Conservation (phyloP, 2,797 vertebrate genomes). For the Myioborus miniatus region DNA sequence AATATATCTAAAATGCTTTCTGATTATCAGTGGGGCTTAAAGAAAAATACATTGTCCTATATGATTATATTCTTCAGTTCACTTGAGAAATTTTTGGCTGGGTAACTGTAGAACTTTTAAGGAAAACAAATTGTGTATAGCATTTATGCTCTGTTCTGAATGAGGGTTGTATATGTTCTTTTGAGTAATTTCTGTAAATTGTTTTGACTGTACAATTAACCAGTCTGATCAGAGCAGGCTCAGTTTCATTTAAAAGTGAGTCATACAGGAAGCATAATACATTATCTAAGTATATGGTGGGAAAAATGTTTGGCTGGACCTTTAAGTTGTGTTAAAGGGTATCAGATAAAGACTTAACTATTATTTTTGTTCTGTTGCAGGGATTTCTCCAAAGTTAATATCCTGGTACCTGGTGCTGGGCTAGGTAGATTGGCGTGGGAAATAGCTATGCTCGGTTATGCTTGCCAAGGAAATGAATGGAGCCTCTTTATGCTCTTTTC, state of each 20-base stretch:
- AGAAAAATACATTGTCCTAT: not conserved
- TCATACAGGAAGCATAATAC: not conserved
- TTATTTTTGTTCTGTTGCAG: slow-evolving; percentile 82
- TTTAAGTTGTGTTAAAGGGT: slow-evolving; percentile 60
- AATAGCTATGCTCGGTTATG: slow-evolving; percentile 93
- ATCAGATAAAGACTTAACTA: slow-evolving; percentile 55
- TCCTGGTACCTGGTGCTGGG: slow-evolving; percentile 96
- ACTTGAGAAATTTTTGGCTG: not conserved
- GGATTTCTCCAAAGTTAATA: slow-evolving; percentile 92
- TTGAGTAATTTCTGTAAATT: not conserved
- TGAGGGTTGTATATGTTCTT: not conserved
- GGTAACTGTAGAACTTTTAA: not conserved
- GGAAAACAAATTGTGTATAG: not conserved
- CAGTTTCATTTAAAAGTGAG: not conserved
- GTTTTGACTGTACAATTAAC: not conserved
- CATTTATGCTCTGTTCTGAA: not conserved
- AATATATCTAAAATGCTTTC: not conserved
- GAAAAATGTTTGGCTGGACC: not conserved
- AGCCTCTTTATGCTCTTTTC: slow-evolving; percentile 99
- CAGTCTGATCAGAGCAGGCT: not conserved
- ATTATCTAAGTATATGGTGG: not conserved
- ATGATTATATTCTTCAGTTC: not conserved
- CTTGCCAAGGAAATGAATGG: slow-evolving; percentile 98
- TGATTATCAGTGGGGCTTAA: not conserved
- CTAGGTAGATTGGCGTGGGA: slow-evolving; percentile 98